A percentile compares a stretch with the other conserved stretches of the same genome.
Conservation (phyloP, 2,797 vertebrate genomes). For the Sebastes hopkinsi region DNA sequence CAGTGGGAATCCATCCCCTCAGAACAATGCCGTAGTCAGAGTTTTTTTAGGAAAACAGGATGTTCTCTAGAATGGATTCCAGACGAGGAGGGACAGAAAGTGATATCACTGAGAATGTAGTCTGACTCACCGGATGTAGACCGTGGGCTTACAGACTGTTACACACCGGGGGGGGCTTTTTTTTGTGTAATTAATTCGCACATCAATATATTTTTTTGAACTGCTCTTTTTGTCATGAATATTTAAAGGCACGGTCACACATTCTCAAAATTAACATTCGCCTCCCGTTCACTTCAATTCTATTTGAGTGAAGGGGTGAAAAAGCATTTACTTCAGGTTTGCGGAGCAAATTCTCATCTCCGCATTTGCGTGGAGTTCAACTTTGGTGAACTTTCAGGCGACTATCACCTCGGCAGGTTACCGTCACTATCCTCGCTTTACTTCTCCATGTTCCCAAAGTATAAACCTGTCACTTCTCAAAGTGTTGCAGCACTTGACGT, state of each 20-base stretch:
- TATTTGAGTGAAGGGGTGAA: too few species aligned
- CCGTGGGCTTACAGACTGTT: not conserved
- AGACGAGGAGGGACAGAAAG: not conserved
- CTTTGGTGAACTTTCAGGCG: too few species aligned
- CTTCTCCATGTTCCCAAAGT: not conserved
- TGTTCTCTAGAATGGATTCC: not conserved
- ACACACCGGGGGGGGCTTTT: not conserved
- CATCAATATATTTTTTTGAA: too few species aligned
- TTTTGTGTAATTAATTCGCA: too few species aligned
- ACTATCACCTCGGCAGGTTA: too few species aligned
- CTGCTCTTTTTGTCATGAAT: too few species aligned
- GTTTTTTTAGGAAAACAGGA: not conserved
- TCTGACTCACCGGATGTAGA: not conserved
- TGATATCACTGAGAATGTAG: not conserved
- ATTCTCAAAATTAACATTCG: too few species aligned
- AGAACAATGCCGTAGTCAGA: not conserved
- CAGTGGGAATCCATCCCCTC: not conserved
- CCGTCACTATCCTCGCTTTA: not conserved
- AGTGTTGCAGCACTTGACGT: not conserved
- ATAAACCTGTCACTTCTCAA: not conserved
- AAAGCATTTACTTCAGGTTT: rapidly evolving
- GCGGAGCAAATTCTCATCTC: too few species aligned
- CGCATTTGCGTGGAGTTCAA: too few species aligned
- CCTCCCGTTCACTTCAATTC: too few species aligned
- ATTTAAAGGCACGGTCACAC: too few species aligned